Base-by-base conservation (phyloP, 1,140 invertebrate species). In the Diabrotica virgifera region DNA sequence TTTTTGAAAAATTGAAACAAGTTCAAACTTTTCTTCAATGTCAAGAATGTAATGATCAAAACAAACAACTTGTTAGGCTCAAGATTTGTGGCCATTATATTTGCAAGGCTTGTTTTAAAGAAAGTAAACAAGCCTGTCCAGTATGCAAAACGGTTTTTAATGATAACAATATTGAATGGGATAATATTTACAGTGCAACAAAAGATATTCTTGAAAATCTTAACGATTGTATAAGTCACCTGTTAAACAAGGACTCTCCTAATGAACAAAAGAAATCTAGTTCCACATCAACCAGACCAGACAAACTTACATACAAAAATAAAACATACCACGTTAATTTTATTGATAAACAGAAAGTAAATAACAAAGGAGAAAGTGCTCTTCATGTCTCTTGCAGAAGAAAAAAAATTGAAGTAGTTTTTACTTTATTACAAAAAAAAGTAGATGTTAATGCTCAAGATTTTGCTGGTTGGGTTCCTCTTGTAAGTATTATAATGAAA, bases 401-500 rank as follows among this genome's bases (percentile, higher is more conserved):
- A 76, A 82, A 83, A 59, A 80, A 88, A 57, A 50, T 80, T 46
- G 80, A 85, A 36, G 78, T 78, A 72, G 83, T 87, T 0, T 72
- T 73, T 66, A 70, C 79, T 50, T 73, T 92, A 5, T 74, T 93
- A 13, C 71, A 80, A 51, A 77, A 81, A 52, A 89, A 87, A 50
- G 86, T 87, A 1, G 86, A 87, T 78, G 83, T 89, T 1, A 90
- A 92, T 78, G 86, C 85, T 5, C 86, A 87, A 77, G 91, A 93
- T 72, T 82, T 90, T 77, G 89, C 88, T 36, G 87, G 86, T 40
- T 93, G 90, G 90, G 91, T 90, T 13, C 90, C 91, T 46, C 72
- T 92, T 46, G 70, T 72, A 66, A 62, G 61, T 67, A 11, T 53
- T 37, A 35, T 36, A 50, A 51, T 60, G 24, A 24, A 24, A 24